These are phyloP conservation scores for Cydia splendana DNA, from an alignment of 1,140 invertebrate genomes.

Conservation along the genomic window DNA sequence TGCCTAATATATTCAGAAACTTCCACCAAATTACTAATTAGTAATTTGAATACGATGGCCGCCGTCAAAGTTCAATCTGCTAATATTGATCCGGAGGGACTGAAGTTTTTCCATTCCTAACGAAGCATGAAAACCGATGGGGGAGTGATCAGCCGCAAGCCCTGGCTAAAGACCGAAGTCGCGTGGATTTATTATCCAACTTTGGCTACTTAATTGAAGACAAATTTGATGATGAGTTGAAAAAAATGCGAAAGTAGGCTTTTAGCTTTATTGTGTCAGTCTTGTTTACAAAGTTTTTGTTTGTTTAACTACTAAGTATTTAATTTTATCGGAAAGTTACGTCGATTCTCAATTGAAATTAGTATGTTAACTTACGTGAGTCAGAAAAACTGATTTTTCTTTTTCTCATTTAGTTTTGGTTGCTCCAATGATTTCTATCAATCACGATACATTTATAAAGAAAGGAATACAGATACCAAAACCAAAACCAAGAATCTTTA, in stretches of 20 bases:
- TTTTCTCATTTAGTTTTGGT: not conserved
- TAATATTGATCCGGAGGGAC: constrained; percentile 35
- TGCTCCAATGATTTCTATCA: too few species aligned
- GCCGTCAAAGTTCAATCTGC: constrained; percentile 54
- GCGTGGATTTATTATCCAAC: constrained; percentile 26
- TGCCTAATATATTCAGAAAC: constrained; percentile 26
- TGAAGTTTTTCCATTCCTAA: constrained; percentile 41
- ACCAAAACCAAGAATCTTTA: too few species aligned
- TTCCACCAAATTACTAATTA: constrained; percentile 43
- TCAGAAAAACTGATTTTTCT: not conserved
- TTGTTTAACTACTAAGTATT: too few species aligned
- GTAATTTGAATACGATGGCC: constrained; percentile 48
- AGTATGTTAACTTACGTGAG: not conserved
- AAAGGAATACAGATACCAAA: too few species aligned
- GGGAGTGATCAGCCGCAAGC: constrained; percentile 47
- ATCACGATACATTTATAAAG: too few species aligned
- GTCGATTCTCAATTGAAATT: not conserved
- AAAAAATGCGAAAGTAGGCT: not conserved
- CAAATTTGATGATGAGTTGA: constrained; percentile 25
- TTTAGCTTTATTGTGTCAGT: not conserved
- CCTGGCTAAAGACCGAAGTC: constrained; percentile 29
- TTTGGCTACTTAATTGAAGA: constrained; percentile 20
- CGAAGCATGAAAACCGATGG: constrained; percentile 52
- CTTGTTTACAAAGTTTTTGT: not conserved
- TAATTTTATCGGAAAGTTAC: not conserved